Evolutionary conservation across 1,140 invertebrate species (phyloP).

Genomic region (Zaprionus ornatus): DNA sequence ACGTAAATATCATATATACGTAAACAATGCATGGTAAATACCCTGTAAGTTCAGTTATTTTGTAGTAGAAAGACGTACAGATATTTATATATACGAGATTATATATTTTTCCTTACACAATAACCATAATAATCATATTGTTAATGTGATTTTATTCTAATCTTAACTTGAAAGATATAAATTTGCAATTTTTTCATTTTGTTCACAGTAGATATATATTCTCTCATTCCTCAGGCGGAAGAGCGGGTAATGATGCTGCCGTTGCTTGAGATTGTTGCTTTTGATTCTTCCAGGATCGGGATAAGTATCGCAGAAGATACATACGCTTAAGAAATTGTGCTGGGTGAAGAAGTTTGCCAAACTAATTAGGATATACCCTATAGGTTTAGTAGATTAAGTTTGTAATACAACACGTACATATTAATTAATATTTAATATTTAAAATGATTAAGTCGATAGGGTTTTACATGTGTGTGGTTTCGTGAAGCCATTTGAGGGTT

Average conservation of each 20-base stretch:
- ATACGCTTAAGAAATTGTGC: not conserved
- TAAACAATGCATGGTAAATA: not conserved
- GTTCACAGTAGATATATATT: not conserved
- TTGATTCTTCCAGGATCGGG: not conserved
- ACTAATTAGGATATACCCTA: conserved; percentile 2
- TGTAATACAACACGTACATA: conserved; percentile 30
- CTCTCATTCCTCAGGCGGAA: not conserved
- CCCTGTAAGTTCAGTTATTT: not conserved
- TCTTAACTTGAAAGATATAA: conserved; percentile 19
- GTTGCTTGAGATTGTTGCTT: not conserved
- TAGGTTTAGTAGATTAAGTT: conserved; percentile 17
- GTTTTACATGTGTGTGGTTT: conserved; percentile 17
- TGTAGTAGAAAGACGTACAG: not conserved
- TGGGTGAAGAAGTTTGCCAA: not conserved
- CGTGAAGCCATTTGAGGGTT: conserved; percentile 37
- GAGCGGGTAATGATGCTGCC: not conserved
- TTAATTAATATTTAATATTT: conserved; percentile 41
- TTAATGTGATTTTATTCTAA: conserved; percentile 25
- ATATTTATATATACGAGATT: conserved; percentile 40
- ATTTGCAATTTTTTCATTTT: conserved; percentile 4
- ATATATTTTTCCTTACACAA: conserved; percentile 43
- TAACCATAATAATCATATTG: conserved; percentile 37
- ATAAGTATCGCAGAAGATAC: not conserved
- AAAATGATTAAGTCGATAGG: conserved; percentile 35
- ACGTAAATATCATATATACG: not conserved